A percentile compares a stretch with the other conserved stretches of the same genome.
phyloP scores from a whole-genome alignment of 2,888 invertebrate genomes.

The Hydraecia micacea region DNA sequence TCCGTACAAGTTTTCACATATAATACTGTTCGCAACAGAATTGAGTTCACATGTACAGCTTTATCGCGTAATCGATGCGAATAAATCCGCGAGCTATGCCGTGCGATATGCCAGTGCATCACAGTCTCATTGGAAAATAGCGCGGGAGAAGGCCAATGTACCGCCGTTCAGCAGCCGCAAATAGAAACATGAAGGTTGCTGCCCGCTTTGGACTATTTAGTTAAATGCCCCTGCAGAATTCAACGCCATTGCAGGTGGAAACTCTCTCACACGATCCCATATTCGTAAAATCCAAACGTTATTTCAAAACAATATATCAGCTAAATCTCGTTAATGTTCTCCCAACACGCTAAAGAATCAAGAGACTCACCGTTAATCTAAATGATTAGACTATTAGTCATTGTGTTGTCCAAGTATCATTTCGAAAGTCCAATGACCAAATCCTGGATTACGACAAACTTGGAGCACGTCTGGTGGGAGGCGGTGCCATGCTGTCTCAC shows the following conservation, averaged over 20 bases:
- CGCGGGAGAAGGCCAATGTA: slow-evolving; percentile 87
- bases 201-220: slow-evolving; percentile 83
- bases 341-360: slow-evolving; percentile 35
- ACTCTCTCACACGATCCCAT: slow-evolving; percentile 15
- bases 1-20: slow-evolving; percentile 58
- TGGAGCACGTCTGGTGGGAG: slow-evolving; percentile 83
- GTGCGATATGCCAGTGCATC: slow-evolving; percentile 79
- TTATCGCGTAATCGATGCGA: slow-evolving; percentile 69
- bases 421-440: slow-evolving; percentile 79
- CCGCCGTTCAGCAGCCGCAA: slow-evolving; percentile 82
- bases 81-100: slow-evolving; percentile 70
- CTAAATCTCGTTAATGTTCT: slow-evolving; percentile 28
- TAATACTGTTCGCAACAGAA: slow-evolving; percentile 59
- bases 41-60: slow-evolving; percentile 63
- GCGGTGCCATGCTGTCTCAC: slow-evolving; percentile 90
- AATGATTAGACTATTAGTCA: slow-evolving; percentile 63
- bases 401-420: slow-evolving; percentile 67
- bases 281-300: slow-evolving; percentile 18
- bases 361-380: slow-evolving; percentile 52
- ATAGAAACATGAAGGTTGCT: slow-evolving; percentile 86
- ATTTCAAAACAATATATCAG: slow-evolving; percentile 33
- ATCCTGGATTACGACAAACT: slow-evolving; percentile 84
- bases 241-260: slow-evolving; percentile 47
- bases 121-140: slow-evolving; percentile 83
- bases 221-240: slow-evolving; percentile 75